Evolutionary conservation across 2,113 vertebrate genomes (phyloP), one percentile per base, ranked within the genome.

Genomic region (Misgurnus anguillicaudatus): DNA sequence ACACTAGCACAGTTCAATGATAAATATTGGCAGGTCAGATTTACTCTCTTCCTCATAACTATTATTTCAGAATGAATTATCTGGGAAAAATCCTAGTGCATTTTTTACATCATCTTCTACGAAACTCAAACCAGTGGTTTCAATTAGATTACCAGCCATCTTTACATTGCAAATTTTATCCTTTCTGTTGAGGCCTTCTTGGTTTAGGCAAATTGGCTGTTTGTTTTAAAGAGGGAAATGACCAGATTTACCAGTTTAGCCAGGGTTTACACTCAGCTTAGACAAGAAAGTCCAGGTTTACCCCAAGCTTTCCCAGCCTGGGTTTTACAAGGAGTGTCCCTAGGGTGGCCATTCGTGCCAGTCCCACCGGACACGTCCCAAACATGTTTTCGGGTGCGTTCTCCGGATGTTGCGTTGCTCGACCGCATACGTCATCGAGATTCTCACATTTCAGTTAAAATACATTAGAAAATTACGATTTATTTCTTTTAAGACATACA

Each of bases 151-250:
- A 47, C 71, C 16, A 64, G 31, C 68, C 47, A 75, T 64, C 61
- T 76, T 76, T 76, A 76, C 61, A 64, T 65, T 64, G 74, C 74
- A 76, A 64, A 76, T 76, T 53, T 64, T 19, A 24, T 58, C 38
- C n/a, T 16, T 75, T 57, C 2, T 0, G 45, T 64, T 75, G 8
- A 64, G 58, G 47, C 10, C 10, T 39, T 38, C 24, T 14, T 51
- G 58, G 10, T 76, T 53, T 38, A 9, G 11, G 31, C 61, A 21
- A 48, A 61, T 24, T 24, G 13, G 14, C 11, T 51, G 48, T 74
- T 57, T 58, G 72, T 60, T 47, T 61, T 51, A 38, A 10, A 39
- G 3, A 19, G 6, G 17, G 61, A 16, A 6, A 19, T 4, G 5
- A 48, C 13, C 10, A 1, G 58, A 61, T 63, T 62, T 75, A 58